phyloP scores from a whole-genome alignment of 2,113 vertebrate genomes.

The Thryonomys swinderianus region DNA sequence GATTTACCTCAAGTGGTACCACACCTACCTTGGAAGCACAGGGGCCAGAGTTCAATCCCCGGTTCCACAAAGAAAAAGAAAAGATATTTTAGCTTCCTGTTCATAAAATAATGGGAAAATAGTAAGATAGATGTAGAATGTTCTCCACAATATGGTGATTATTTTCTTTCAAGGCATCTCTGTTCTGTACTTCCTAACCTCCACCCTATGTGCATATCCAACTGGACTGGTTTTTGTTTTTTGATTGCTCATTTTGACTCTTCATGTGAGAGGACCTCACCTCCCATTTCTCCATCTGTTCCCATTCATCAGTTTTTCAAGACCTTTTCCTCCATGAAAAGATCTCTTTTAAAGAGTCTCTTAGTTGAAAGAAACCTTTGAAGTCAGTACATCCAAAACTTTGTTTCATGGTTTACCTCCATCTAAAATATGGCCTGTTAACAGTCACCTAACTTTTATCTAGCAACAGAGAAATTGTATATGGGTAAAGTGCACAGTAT shows the following conservation, averaged over 20 bases:
- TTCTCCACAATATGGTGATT: background rate
- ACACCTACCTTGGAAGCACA: no score
- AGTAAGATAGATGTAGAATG: background rate
- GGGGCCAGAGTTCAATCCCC: no score
- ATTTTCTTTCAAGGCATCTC: background rate
- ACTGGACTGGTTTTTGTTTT: background rate
- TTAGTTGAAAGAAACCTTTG: background rate
- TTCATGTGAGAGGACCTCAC: background rate
- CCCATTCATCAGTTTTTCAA: background rate
- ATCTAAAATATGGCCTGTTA: background rate
- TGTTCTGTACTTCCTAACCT: background rate
- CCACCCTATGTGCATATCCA: background rate
- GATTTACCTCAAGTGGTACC: no score
- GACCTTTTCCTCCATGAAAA: background rate
- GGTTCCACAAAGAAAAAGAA: no score
- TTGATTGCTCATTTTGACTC: background rate
- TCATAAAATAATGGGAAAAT: slow-evolving; percentile 20
- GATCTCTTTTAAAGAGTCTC: background rate
- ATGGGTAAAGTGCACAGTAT: background rate
- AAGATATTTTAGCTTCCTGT: background rate
- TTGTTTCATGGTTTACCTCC: background rate
- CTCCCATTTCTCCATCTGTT: background rate
- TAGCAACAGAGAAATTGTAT: background rate
- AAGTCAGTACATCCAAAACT: background rate
- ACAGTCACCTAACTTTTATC: background rate